These are phyloP conservation scores for Leptopterna dolabrata DNA, from an alignment of 2,888 invertebrate species.

Conservation along the genomic window DNA sequence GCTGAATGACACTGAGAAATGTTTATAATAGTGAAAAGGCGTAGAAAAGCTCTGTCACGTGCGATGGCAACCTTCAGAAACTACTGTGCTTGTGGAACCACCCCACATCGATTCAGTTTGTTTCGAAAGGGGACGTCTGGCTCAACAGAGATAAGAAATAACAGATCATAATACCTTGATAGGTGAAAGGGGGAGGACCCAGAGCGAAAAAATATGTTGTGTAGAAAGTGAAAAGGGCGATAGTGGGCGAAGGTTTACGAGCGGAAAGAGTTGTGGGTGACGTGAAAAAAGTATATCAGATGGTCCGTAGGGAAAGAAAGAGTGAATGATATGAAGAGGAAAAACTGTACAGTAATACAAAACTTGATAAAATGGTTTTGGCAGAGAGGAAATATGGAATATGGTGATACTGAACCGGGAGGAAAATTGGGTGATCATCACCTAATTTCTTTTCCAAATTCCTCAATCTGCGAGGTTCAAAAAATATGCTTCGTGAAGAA, in stretches of 20 bases:
- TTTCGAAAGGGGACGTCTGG: background rate
- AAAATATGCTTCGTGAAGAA: too few species aligned
- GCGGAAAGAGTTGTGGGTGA: conserved; percentile 1
- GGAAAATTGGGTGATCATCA: too few species aligned
- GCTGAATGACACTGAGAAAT: too few species aligned
- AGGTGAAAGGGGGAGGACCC: background rate
- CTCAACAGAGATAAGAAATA: background rate
- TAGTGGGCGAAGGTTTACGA: background rate
- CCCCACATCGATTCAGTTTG: background rate
- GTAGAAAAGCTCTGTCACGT: background rate
- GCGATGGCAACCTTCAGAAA: background rate
- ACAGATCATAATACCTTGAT: conserved; percentile 7
- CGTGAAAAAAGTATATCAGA: background rate
- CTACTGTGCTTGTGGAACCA: background rate
- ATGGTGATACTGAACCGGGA: too few species aligned
- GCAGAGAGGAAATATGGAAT: background rate
- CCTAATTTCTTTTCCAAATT: too few species aligned
- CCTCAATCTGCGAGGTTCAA: too few species aligned
- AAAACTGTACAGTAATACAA: background rate
- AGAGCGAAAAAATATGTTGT: background rate
- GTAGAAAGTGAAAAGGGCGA: background rate
- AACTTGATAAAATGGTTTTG: background rate
- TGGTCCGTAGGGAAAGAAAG: background rate
- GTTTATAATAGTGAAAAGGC: too few species aligned
- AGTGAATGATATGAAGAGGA: background rate